Conservation (phyloP, 2,113 vertebrate genomes). For the Leptobrachium leishanense region DNA sequence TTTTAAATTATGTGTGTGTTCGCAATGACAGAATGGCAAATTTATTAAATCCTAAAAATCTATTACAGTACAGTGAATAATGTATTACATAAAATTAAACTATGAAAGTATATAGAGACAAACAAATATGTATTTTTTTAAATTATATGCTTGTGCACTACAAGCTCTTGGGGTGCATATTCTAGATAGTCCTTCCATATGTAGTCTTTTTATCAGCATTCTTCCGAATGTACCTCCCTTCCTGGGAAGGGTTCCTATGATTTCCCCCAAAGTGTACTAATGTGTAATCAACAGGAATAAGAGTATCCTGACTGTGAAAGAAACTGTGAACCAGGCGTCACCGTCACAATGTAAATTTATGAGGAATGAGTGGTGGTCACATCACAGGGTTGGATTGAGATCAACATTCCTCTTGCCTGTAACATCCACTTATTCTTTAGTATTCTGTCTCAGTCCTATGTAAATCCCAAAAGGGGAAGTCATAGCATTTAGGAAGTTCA, state of each 20-base stretch:
- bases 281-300: conserved; percentile 71
- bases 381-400: conserved; percentile 54
- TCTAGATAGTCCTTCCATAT: conserved; percentile 55
- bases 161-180: conserved; percentile 72
- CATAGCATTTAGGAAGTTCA: conserved; percentile 35
- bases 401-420: conserved; percentile 61
- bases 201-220: conserved; percentile 67
- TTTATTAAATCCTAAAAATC: no score
- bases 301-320: conserved; percentile 72
- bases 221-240: conserved; percentile 83
- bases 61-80: no score
- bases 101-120: no score
- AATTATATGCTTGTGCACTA: no score
- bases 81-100: no score
- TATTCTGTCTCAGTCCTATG: conserved; percentile 49
- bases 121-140: no score
- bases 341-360: conserved; percentile 64
- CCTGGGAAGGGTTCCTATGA: conserved; percentile 73
- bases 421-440: conserved; percentile 75
- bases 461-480: conserved; percentile 57
- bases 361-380: conserved; percentile 52
- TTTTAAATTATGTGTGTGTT: no score
- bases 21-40: no score
- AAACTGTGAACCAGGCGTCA: conserved; percentile 73
- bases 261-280: conserved; percentile 58